phyloP scores from a whole-genome alignment of 2,888 invertebrate species.

The Tinea trinotella region DNA sequence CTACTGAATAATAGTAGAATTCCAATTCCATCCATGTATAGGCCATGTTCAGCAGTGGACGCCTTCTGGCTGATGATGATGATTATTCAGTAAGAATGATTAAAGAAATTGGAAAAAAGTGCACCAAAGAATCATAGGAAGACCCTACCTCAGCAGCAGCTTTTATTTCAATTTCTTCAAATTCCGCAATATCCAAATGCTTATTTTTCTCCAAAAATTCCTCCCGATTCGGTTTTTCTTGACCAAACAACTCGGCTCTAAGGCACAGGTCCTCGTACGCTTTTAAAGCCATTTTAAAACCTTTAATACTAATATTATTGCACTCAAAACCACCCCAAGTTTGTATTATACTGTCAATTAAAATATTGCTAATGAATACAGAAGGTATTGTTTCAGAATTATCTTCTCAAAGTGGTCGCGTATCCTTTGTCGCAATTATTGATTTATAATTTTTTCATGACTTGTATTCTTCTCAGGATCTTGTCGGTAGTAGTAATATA shows the following conservation, averaged over 20 bases:
- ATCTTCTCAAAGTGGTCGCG: background rate
- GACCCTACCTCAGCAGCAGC: constrained; percentile 32
- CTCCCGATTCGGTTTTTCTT: constrained; percentile 77
- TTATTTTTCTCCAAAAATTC: constrained; percentile 75
- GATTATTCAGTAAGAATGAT: too few species aligned
- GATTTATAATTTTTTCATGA: constrained; percentile 21
- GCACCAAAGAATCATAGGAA: too few species aligned
- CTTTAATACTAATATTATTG: constrained; percentile 12
- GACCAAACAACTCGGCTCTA: constrained; percentile 83
- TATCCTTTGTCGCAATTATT: constrained; percentile 23
- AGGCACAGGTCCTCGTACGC: constrained; percentile 84
- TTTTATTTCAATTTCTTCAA: constrained; percentile 64
- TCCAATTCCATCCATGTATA: too few species aligned
- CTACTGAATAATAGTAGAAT: too few species aligned
- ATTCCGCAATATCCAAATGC: constrained; percentile 65
- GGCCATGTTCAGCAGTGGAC: too few species aligned
- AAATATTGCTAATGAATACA: background rate
- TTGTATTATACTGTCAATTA: background rate
- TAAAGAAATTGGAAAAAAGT: too few species aligned
- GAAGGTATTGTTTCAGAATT: background rate
- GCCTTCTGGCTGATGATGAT: too few species aligned
- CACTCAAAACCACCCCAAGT: background rate
- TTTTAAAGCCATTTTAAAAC: constrained; percentile 72
- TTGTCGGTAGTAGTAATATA: too few species aligned
- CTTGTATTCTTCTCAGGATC: too few species aligned